Conservation (phyloP, 2,888 invertebrate genomes). For the Nesidiocoris tenuis region DNA sequence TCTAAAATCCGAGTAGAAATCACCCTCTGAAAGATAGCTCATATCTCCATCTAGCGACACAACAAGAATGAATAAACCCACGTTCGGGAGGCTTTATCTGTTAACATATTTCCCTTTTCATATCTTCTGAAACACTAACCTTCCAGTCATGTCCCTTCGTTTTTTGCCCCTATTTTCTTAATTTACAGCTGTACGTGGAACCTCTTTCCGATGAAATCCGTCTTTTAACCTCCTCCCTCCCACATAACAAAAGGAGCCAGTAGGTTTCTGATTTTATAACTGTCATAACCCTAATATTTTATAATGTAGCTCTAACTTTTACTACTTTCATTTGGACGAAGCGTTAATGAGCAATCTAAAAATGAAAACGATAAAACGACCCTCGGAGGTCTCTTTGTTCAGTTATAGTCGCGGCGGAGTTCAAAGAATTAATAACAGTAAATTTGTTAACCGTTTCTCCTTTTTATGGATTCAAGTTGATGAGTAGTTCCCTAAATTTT, state of each 20-base stretch:
- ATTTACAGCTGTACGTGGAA: background rate
- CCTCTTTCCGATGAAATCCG: too few species aligned
- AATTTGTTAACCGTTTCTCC: background rate
- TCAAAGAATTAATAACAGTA: background rate
- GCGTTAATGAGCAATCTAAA: background rate
- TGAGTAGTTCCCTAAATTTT: background rate
- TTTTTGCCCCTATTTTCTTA: background rate
- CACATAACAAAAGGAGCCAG: too few species aligned
- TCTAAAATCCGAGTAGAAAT: constrained; percentile 13
- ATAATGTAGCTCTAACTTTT: background rate
- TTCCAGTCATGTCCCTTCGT: background rate
- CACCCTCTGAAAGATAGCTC: constrained; percentile 19
- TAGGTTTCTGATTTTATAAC: background rate
- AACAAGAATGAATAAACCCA: background rate
- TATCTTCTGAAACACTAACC: background rate
- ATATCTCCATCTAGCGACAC: constrained; percentile 22
- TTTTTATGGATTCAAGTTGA: background rate
- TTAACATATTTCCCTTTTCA: background rate
- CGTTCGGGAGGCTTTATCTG: background rate
- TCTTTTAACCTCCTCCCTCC: too few species aligned
- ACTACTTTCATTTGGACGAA: background rate
- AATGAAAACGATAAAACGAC: background rate
- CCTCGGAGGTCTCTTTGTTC: background rate
- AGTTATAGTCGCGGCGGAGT: background rate
- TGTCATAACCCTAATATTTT: background rate